phyloP scores from a whole-genome alignment of 2,888 invertebrate genomes.

The Rugalucina vietnamica region DNA sequence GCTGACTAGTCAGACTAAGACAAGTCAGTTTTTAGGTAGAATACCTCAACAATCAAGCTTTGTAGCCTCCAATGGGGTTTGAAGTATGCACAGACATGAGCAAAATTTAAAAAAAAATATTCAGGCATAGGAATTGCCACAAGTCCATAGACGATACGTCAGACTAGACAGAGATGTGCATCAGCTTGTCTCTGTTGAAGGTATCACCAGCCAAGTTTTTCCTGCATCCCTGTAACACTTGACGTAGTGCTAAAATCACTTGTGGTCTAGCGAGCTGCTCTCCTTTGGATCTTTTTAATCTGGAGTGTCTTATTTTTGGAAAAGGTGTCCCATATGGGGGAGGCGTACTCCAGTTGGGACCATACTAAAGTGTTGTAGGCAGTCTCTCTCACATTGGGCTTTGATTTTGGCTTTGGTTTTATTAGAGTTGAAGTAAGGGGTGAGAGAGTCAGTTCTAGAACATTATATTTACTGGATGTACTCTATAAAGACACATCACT shows the following conservation, averaged over 20 bases:
- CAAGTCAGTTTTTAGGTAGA: too few species aligned
- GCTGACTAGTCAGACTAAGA: too few species aligned
- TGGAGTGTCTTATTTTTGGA: background rate
- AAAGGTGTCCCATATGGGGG: background rate
- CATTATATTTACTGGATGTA: too few species aligned
- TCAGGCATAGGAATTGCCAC: slow-evolving; percentile 17
- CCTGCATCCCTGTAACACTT: slow-evolving; percentile 19
- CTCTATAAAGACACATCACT: too few species aligned
- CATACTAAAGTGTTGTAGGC: slow-evolving; percentile 13
- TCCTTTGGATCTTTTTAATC: slow-evolving; percentile 16
- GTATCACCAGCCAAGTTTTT: slow-evolving; percentile 3
- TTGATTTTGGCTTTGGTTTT: too few species aligned
- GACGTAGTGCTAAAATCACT: background rate
- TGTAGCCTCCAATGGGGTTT: too few species aligned
- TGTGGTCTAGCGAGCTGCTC: too few species aligned
- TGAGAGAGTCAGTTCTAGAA: too few species aligned
- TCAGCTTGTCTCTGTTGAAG: background rate
- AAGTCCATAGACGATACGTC: background rate
- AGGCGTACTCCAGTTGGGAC: slow-evolving; percentile 20
- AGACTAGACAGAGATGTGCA: background rate
- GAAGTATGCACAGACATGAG: too few species aligned
- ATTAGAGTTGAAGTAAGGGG: too few species aligned
- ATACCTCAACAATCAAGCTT: too few species aligned
- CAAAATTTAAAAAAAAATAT: too few species aligned
- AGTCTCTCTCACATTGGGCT: background rate